phyloP scores from a whole-genome alignment of 2,888 invertebrate species.

The Pegoplata infirma region DNA sequence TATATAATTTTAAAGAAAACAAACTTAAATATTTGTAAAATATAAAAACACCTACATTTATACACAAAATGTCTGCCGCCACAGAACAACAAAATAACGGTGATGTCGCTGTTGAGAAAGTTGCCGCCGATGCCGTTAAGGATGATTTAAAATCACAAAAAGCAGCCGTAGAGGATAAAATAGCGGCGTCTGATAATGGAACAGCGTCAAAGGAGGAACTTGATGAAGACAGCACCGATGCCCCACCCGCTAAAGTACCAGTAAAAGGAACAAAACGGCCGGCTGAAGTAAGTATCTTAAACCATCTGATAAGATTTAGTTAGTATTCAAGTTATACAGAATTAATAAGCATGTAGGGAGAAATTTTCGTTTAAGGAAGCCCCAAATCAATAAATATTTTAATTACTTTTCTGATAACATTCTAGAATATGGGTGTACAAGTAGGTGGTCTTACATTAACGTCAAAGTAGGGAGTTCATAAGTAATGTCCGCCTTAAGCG shows the following conservation, averaged over 20 bases:
- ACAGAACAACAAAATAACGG: slow-evolving; percentile 84
- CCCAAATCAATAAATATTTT: slow-evolving; percentile 42
- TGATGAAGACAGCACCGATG: slow-evolving; percentile 69
- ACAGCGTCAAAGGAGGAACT: slow-evolving; percentile 70
- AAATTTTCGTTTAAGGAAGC: not conserved
- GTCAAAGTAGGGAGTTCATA: slow-evolving; percentile 41
- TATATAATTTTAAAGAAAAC: slow-evolving; percentile 70
- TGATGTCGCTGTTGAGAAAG: slow-evolving; percentile 87
- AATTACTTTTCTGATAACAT: slow-evolving; percentile 53
- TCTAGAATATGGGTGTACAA: slow-evolving; percentile 41
- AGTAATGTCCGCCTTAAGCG: slow-evolving; percentile 49
- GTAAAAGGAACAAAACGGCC: slow-evolving; percentile 89
- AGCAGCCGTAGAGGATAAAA: slow-evolving; percentile 68
- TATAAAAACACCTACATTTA: slow-evolving; percentile 49
- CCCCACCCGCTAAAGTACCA: slow-evolving; percentile 84
- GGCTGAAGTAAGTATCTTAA: slow-evolving; percentile 84
- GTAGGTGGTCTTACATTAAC: slow-evolving; percentile 22
- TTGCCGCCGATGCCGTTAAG: slow-evolving; percentile 79
- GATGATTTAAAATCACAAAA: slow-evolving; percentile 77
- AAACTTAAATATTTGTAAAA: slow-evolving; percentile 57
- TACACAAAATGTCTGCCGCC: slow-evolving; percentile 82
- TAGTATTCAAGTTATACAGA: no score
- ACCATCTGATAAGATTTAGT: no score
- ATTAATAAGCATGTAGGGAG: not conserved
- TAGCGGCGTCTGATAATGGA: slow-evolving; percentile 73